Evolutionary conservation across 2,888 invertebrate species (phyloP), one percentile per base, ranked within the genome.

Genomic region (Drosophila engyochracea): DNA sequence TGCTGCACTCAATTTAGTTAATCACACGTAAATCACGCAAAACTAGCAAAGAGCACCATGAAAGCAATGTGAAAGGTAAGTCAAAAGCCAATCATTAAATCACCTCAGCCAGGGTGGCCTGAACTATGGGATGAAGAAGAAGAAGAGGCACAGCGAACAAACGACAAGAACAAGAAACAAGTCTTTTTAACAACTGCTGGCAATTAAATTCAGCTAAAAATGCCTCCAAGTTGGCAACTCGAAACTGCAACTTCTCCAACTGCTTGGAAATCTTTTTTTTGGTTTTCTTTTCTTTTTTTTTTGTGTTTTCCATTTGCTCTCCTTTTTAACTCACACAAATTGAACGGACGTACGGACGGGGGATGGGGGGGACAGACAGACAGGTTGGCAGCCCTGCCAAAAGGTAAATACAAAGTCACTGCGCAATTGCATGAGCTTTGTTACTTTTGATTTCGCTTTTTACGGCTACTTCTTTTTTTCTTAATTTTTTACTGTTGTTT

Each of bases 401-500:
- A 80, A 80, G 77, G 67, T 80, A 80, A 81, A 80, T 63, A 80
- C 44, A 65, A 74, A 79, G 76, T 79, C 79, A 72, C 66, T 81
- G 74, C 64, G 54, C 70, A 68, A 69, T 80, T 68, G 74, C 67
- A 66, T 62, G 75, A 67, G 75, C 63, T 60, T 64, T 75, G 81
- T 53, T 78, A 81, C 78, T 81, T 81, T 80, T 78, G 74, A 77
- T 80, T 80, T 81, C 54, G 4, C 57, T 41, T 57, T 64, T 31
- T 57, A 35, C 31, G 39, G 33, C 14, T 41, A 55, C 3, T 37
- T 12, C 19, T 75, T 57, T 64, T 31, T 70, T 70, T 1, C 52
- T 65, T 28, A 44, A 28, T 52, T 54, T 37, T 31, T 44, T 41
- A 31, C 41, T 33, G n/a, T 55, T 70, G 31, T 70, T 57, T 62